phyloP scores from a whole-genome alignment of 2,888 invertebrate genomes.

The Drosophila antonietae region DNA sequence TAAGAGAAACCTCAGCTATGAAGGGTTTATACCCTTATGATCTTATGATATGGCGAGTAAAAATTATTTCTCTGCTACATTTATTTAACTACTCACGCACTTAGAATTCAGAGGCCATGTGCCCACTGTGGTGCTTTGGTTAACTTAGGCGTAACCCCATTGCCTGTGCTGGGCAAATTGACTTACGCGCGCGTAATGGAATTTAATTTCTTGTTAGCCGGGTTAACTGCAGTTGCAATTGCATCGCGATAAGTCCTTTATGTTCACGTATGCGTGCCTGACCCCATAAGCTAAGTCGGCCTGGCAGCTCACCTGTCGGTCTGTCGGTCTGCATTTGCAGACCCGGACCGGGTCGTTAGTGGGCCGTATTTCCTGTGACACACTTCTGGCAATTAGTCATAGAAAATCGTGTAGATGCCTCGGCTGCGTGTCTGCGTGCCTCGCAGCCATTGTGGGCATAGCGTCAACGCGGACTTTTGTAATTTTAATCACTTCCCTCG shows the following conservation, averaged over 20 bases:
- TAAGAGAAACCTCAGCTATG: too few relatives aligned
- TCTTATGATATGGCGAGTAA: too few relatives aligned
- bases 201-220: slow-evolving; percentile 78
- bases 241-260: slow-evolving; percentile 67
- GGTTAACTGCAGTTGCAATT: slow-evolving; percentile 60
- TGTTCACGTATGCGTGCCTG: slow-evolving; percentile 59
- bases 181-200: slow-evolving; percentile 65
- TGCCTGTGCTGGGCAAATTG: slow-evolving; percentile 39
- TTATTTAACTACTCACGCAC: background rate
- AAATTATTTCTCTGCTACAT: background rate
- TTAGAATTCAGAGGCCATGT: background rate
- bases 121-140: slow-evolving; percentile 26
- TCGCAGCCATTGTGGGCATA: slow-evolving; percentile 66
- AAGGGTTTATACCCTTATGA: too few relatives aligned
- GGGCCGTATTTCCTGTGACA: slow-evolving; percentile 73
- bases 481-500: slow-evolving; percentile 76
- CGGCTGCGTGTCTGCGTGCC: slow-evolving; percentile 74
- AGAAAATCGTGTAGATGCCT: slow-evolving; percentile 77
- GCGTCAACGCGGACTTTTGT: slow-evolving; percentile 71
- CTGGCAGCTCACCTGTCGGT: slow-evolving; percentile 34
- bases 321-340: background rate
- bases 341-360: slow-evolving; percentile 35
- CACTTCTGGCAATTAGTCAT: slow-evolving; percentile 83
- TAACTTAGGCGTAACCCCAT: slow-evolving; percentile 10
- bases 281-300: slow-evolving; percentile 57